Evolutionary conservation across 2,113 vertebrate genomes (phyloP).

Genomic region (Oryzias melastigma): DNA sequence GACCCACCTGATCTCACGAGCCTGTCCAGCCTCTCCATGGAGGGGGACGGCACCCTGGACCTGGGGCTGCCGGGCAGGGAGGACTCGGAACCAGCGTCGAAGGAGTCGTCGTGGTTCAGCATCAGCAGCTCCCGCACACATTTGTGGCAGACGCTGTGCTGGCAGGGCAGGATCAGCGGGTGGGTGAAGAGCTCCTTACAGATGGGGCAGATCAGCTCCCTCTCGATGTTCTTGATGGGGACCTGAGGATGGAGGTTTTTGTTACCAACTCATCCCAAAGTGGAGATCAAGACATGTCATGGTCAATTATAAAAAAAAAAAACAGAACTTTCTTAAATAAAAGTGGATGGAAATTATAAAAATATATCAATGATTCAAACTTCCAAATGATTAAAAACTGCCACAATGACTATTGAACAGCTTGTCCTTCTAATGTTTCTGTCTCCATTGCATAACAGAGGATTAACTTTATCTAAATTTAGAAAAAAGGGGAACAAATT

Average conservation of each 20-base stretch:
- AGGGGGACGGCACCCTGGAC: conserved; percentile 83
- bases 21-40: conserved; percentile 92
- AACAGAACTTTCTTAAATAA: too few relatives aligned
- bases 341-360: too few relatives aligned
- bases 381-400: not conserved
- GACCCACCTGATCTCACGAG: conserved; percentile 89
- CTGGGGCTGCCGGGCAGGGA: conserved; percentile 92
- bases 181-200: conserved; percentile 97
- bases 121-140: conserved; percentile 93
- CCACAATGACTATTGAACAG: not conserved
- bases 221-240: conserved; percentile 92
- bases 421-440: conserved; percentile 38
- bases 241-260: conserved; percentile 70
- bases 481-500: conserved; percentile 38
- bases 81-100: conserved; percentile 89
- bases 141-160: conserved; percentile 96
- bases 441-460: conserved; percentile 61
- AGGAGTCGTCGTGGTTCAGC: conserved; percentile 86
- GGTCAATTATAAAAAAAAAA: too few relatives aligned
- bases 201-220: conserved; percentile 94
- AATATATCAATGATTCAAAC: too few relatives aligned
- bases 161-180: conserved; percentile 94
- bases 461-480: conserved; percentile 67
- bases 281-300: too few relatives aligned
- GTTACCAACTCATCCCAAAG: too few relatives aligned